Conservation (phyloP, 2,113 vertebrate genomes). For the Numenius arquata region DNA sequence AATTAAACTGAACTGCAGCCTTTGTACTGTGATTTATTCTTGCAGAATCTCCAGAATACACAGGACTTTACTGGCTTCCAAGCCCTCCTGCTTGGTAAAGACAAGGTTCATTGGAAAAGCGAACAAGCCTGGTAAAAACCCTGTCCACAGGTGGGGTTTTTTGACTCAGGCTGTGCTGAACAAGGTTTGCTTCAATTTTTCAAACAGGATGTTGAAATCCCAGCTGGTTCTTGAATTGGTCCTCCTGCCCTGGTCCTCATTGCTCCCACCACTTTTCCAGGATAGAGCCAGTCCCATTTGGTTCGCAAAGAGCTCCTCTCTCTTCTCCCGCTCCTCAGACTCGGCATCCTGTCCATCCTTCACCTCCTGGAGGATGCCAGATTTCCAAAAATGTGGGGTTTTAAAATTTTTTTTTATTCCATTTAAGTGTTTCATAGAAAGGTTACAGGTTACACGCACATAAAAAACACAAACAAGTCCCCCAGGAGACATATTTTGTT, state of each 20-base stretch:
- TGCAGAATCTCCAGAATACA: not conserved
- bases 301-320: not conserved
- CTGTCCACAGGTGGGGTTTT: not conserved
- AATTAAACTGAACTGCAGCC: not conserved
- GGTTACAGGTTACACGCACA: not conserved
- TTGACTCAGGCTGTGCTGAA: not conserved
- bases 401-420: too few relatives aligned
- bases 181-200: not conserved
- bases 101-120: not conserved
- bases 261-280: not conserved
- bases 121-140: not conserved
- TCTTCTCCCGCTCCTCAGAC: not conserved
- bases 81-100: not conserved
- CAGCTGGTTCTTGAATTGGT: not conserved
- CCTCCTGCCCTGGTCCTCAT: too few relatives aligned
- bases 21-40: not conserved
- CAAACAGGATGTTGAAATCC: not conserved
- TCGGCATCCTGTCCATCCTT: not conserved
- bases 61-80: not conserved
- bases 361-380: not conserved
- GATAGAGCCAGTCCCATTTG: not conserved
- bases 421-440: not conserved
- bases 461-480: not conserved
- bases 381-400: too few relatives aligned
- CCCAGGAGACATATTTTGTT: not conserved